A percentile compares a stretch with the other conserved stretches of the same genome.
Evolutionary conservation across 2,888 invertebrate species (phyloP).

Genomic region (Drosophila algonquin): DNA sequence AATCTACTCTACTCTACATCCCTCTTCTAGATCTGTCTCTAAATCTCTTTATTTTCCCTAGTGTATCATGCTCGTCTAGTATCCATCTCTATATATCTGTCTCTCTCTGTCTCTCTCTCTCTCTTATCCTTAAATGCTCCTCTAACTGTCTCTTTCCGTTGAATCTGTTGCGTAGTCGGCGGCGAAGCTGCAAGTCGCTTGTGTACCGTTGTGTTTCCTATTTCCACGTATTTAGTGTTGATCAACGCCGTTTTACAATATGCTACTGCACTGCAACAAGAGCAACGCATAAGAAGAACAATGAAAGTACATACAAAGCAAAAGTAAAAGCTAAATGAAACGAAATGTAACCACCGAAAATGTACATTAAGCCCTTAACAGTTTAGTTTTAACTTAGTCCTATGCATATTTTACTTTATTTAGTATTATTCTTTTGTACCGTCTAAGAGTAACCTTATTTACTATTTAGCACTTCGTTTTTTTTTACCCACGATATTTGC

Average conservation of each 20-base stretch:
- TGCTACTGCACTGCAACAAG: conserved; percentile 44
- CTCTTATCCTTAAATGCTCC: conserved; percentile 25
- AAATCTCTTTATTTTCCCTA: conserved; percentile 24
- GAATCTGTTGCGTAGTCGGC: conserved; percentile 59
- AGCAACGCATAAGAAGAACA: conserved; percentile 27
- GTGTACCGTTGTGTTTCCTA: conserved; percentile 46
- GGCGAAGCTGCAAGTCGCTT: conserved; percentile 53
- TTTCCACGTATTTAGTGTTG: conserved; percentile 60
- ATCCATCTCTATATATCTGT: conserved; percentile 17
- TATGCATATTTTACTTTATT: conserved; percentile 47
- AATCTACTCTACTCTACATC: conserved; percentile 24
- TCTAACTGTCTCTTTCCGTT: conserved; percentile 16
- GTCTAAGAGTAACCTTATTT: conserved; percentile 50
- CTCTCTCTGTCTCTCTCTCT: conserved; percentile 37
- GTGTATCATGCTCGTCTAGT: conserved; percentile 36
- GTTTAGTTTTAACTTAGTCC: conserved; percentile 35
- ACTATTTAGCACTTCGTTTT: conserved; percentile 50
- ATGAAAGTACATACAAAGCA: background rate
- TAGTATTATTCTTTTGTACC: conserved; percentile 28
- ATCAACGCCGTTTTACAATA: conserved; percentile 53
- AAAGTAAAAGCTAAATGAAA: conserved; percentile 18
- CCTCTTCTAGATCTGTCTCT: conserved; percentile 20
- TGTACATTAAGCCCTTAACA: conserved; percentile 51
- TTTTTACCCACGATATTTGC: conserved; percentile 3
- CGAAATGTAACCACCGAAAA: conserved; percentile 5